These are phyloP conservation scores for Talpa occidentalis DNA, from an alignment of 2,113 vertebrate genomes.

Conservation along the genomic window DNA sequence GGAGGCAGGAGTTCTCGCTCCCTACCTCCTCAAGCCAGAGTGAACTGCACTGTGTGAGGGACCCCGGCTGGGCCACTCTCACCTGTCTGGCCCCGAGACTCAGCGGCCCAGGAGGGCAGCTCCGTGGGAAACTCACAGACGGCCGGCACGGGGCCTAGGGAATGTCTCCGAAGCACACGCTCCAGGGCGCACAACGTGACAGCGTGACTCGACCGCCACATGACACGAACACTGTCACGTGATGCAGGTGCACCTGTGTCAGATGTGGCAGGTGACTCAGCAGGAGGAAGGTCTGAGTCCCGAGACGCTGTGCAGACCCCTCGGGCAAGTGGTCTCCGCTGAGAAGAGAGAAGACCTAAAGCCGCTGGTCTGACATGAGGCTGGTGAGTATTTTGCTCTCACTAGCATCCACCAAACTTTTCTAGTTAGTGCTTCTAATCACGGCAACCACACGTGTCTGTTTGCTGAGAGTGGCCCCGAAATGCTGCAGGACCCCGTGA, in stretches of 20 bases:
- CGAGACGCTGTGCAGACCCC: accelerated
- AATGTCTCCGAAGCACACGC: accelerated
- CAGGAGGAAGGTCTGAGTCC: neutral
- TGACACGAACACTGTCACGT: accelerated
- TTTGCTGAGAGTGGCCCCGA: neutral
- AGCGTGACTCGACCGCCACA: accelerated
- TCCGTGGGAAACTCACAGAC: neutral
- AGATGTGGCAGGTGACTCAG: neutral
- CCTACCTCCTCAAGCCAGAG: neutral
- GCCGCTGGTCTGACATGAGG: neutral
- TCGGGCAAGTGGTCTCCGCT: neutral
- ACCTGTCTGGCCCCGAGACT: neutral
- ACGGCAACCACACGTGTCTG: accelerated
- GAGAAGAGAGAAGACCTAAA: neutral
- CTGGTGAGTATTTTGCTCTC: neutral
- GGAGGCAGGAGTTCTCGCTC: no score
- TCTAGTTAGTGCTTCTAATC: neutral
- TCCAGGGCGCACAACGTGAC: accelerated
- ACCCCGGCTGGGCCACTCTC: accelerated
- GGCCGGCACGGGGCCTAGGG: accelerated
- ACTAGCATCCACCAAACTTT: no score
- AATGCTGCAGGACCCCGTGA: neutral
- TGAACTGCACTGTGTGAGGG: accelerated
- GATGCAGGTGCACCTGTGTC: accelerated
- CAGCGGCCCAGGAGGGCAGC: accelerated